phyloP scores from a whole-genome alignment of 2,888 invertebrate species.

The Drosophila meridionalis region DNA sequence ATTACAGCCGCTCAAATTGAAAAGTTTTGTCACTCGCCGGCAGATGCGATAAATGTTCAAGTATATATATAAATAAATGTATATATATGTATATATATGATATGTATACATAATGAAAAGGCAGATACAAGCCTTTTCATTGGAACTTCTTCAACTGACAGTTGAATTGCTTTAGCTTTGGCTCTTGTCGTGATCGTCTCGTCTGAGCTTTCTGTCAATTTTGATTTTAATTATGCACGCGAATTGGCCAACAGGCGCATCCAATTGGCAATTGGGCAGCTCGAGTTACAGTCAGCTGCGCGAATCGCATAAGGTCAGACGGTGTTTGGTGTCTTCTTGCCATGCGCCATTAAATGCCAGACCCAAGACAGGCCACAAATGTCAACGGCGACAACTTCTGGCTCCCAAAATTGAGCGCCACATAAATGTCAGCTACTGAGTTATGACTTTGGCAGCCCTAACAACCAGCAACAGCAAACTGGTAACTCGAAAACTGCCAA shows the following conservation, averaged over 20 bases:
- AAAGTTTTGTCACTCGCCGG: constrained; percentile 42
- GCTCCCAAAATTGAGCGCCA: constrained; percentile 43
- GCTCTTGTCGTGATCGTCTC: constrained; percentile 12
- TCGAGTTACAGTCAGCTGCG: constrained; percentile 1
- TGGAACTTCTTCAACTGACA: constrained; percentile 26
- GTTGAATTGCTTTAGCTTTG: constrained; percentile 22
- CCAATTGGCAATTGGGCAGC: constrained; percentile 22
- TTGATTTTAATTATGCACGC: constrained; percentile 60
- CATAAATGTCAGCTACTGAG: constrained; percentile 64
- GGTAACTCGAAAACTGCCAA: neutral
- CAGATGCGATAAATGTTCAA: neutral
- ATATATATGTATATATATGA: constrained; percentile 9
- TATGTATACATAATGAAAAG: too few relatives aligned
- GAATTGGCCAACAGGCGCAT: constrained; percentile 34
- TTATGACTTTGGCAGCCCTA: constrained; percentile 41
- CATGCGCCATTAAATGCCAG: constrained; percentile 35
- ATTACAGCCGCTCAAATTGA: constrained; percentile 48
- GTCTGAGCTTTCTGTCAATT: constrained; percentile 53
- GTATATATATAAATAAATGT: neutral
- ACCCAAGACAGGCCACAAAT: constrained; percentile 36
- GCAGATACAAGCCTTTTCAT: too few relatives aligned
- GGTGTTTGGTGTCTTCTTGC: neutral
- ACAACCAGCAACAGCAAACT: constrained; percentile 12
- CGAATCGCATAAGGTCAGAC: constrained; percentile 42
- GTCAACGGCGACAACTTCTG: constrained; percentile 29